Evolutionary conservation across 2,888 invertebrate genomes (phyloP).

Genomic region (Netelia virgata): DNA sequence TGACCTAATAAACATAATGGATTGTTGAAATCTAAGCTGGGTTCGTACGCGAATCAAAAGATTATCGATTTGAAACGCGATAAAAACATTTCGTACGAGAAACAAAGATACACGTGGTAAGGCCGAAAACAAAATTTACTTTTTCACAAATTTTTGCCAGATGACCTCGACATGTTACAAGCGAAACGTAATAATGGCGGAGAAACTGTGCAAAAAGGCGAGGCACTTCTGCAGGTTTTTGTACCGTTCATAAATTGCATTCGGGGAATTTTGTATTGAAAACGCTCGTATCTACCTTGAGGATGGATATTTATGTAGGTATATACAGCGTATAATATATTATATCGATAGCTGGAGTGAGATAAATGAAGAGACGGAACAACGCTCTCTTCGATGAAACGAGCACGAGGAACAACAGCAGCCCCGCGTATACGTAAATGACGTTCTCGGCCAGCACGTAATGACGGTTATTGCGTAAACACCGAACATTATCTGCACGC

Average conservation of each 20-base stretch:
- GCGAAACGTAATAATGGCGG: slow-evolving; percentile 31
- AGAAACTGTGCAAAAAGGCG: slow-evolving; percentile 51
- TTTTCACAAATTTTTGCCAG: slow-evolving; percentile 7
- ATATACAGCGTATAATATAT: slow-evolving; percentile 4
- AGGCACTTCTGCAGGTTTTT: slow-evolving; percentile 62
- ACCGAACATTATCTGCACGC: slow-evolving; percentile 83
- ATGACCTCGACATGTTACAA: slow-evolving; percentile 23
- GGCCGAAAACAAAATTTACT: background rate
- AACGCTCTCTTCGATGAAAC: slow-evolving; percentile 37
- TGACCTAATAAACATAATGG: background rate
- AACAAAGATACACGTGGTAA: background rate
- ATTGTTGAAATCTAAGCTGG: background rate
- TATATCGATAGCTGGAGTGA: slow-evolving; percentile 44
- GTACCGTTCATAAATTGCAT: slow-evolving; percentile 74
- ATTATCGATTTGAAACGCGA: background rate
- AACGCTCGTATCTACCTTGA: slow-evolving; percentile 30
- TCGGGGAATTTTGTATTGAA: slow-evolving; percentile 76
- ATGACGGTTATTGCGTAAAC: slow-evolving; percentile 79
- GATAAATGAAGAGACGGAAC: slow-evolving; percentile 49
- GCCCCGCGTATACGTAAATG: slow-evolving; percentile 77
- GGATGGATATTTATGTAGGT: slow-evolving; percentile 29
- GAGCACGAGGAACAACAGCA: slow-evolving; percentile 62
- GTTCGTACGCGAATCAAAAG: background rate
- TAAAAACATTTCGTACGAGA: background rate
- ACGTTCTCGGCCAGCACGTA: slow-evolving; percentile 74